Percentiles rank a stretch among this genome's conserved stretches.
These are phyloP conservation scores for Drosophila monieri DNA, from an alignment of 2,888 invertebrate genomes.

Conservation along the genomic window DNA sequence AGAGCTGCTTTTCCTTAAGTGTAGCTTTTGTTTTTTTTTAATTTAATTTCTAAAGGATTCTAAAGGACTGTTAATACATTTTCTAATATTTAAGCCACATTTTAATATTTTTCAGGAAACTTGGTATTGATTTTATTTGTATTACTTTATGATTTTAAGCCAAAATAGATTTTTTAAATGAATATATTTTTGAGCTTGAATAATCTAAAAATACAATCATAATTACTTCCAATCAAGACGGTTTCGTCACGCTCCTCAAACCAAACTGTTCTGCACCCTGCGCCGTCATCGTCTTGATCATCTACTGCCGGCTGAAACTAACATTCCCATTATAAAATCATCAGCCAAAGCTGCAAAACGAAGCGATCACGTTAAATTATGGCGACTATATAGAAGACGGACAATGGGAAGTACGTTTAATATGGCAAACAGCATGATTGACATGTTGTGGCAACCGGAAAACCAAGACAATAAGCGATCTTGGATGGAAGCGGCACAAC, in stretches of 20 bases:
- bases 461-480: constrained; percentile 48
- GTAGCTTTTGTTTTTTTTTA: constrained; percentile 4
- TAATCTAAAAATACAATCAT: constrained; percentile 8
- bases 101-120: too few relatives aligned
- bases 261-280: constrained; percentile 17
- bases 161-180: too few relatives aligned
- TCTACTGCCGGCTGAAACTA: neutral
- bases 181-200: neutral
- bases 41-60: neutral
- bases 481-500: constrained; percentile 19
- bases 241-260: constrained; percentile 21
- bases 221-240: constrained; percentile 15
- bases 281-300: constrained; percentile 21
- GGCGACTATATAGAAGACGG: constrained; percentile 27
- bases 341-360: constrained; percentile 59
- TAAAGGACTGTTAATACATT: too few relatives aligned
- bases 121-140: too few relatives aligned
- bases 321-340: constrained; percentile 51
- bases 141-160: too few relatives aligned
- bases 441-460: constrained; percentile 83
- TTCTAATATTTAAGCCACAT: too few relatives aligned
- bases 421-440: constrained; percentile 71
- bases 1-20: constrained; percentile 35
- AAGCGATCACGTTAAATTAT: constrained; percentile 42
- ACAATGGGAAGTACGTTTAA: constrained; percentile 46